Evolutionary conservation across 1,140 invertebrate genomes (phyloP), one percentile per base, ranked within the genome.

Genomic region (Euura saliciscinereae): DNA sequence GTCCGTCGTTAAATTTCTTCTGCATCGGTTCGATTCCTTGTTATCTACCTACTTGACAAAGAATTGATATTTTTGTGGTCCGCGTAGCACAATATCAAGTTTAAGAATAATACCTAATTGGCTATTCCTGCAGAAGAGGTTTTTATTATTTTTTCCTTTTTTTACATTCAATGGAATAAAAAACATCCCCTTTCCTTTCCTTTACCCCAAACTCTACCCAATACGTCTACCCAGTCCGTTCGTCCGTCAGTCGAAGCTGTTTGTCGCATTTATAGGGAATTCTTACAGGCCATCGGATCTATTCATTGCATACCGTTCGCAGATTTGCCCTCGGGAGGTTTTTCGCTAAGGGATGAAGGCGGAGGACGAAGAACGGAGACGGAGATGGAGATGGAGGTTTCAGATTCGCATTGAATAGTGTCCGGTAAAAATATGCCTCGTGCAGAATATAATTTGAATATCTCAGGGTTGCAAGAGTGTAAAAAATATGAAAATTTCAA

Each of bases 31-130:
- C 28, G 28, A 28, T 28, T 28, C 28, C 28, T 28, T 28, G 28
- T 28, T 28, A 28, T 28, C 28, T 28, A 28, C 28, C 28, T 28
- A 28, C 28, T 28, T 28, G 28, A 59, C 51, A 59, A 59, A 59
- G 51, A 59, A 59, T 59, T 59, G 51, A 59, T 59, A 59, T 59
- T 59, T 11, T 59, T 59, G 51, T 6, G 51, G 51, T 59, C 6
- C 6, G 51, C 28, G 28, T 8, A 59, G 51, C 6, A 59, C 3
- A 59, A 59, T 59, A 8, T 59, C 13, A 59, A 59, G 51, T 59
- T 59, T 59, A n/a, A 59, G 51, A 59, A 59, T 59, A 59, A 59
- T 59, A 59, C 6, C 51, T 59, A 59, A 59, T 59, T 59, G 51
- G 51, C 51, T n/a, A 6, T 4, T 59, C 51, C 51, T 59, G 8